A percentile compares a stretch with the other conserved stretches of the same genome.
Conservation (phyloP, 1,140 invertebrate genomes). For the Ostrea denselamellosa region DNA sequence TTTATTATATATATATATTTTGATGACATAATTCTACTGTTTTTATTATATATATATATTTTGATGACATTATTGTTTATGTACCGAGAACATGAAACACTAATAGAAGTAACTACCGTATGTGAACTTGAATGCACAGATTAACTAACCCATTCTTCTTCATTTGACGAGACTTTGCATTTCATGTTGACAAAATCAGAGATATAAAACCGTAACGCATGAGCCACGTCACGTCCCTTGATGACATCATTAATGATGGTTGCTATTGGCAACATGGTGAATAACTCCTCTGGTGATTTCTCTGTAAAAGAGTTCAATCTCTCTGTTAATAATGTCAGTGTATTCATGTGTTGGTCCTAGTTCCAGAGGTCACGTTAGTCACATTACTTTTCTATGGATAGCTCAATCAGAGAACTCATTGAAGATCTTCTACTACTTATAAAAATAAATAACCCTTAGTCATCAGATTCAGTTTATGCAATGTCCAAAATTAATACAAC, state of each 20-base stretch:
- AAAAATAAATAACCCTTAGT: too few relatives aligned
- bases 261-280: neutral
- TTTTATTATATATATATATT: neutral
- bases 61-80: neutral
- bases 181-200: constrained; percentile 64
- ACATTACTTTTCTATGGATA: too few relatives aligned
- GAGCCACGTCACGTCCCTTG: neutral
- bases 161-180: constrained; percentile 33
- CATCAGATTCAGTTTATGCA: too few relatives aligned
- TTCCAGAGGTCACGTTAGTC: too few relatives aligned
- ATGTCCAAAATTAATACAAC: too few relatives aligned
- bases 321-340: too few relatives aligned
- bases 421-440: too few relatives aligned
- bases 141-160: constrained; percentile 44
- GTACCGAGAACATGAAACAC: neutral
- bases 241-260: neutral
- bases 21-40: too few relatives aligned
- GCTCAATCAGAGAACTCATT: too few relatives aligned
- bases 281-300: neutral
- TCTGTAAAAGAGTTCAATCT: neutral
- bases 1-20: too few relatives aligned
- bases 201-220: neutral
- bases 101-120: neutral
- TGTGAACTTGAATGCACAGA: neutral
- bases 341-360: too few relatives aligned